A percentile compares a stretch with the other conserved stretches of the same genome.
Evolutionary conservation across 1,140 invertebrate species (phyloP).

Genomic region (Helicoverpa zea): DNA sequence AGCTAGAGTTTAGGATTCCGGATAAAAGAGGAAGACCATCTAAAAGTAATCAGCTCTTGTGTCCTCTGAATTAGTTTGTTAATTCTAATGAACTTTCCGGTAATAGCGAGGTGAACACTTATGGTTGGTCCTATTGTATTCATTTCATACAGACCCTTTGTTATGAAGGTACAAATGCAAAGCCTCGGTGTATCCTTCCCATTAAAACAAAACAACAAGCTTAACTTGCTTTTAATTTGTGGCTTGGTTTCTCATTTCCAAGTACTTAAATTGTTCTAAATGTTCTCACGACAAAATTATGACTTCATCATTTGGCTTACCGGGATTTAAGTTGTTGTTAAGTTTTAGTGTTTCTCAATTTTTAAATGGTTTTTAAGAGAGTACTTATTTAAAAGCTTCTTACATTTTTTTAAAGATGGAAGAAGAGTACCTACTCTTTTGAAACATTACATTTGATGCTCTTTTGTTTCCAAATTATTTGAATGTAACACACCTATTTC

Average conservation of each 20-base stretch:
- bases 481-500: no score
- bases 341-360: no score
- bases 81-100: not conserved
- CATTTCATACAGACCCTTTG: not conserved
- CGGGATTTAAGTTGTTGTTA: no score
- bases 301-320: no score
- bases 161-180: not conserved
- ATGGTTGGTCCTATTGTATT: not conserved
- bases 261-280: not conserved
- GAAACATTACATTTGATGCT: no score
- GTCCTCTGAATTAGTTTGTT: not conserved
- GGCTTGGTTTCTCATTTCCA: not conserved
- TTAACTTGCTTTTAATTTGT: not conserved
- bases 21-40: not conserved
- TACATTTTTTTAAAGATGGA: no score
- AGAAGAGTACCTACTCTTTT: no score
- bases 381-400: no score
- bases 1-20: slow-evolving; percentile 4
- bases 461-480: no score
- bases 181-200: not conserved
- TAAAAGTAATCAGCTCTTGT: slow-evolving; percentile 12
- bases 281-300: not conserved
- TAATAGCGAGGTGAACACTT: not conserved
- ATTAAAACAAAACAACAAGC: not conserved
- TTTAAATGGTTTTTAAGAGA: no score